Conservation (phyloP, 2,797 vertebrate genomes). For the Hozukius guyotensis region DNA sequence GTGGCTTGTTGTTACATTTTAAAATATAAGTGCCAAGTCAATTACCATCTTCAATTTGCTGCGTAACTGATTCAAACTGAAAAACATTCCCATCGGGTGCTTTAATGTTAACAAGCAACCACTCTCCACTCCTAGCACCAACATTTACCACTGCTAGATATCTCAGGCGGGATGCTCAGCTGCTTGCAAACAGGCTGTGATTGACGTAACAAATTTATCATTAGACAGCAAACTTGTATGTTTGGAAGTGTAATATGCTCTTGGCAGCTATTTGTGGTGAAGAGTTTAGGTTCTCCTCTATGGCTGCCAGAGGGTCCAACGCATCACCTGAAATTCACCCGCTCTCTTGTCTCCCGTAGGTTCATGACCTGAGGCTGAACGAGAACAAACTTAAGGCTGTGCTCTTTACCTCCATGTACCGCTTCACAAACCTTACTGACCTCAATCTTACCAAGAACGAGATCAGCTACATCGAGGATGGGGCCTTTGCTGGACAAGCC, state of each 20-base stretch:
- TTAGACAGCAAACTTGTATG: background rate
- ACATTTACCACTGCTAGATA: background rate
- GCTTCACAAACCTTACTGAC: slow-evolving; percentile 98
- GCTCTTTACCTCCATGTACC: slow-evolving; percentile 93
- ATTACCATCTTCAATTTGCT: background rate
- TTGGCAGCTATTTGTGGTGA: slow-evolving; percentile 1
- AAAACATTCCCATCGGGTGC: background rate
- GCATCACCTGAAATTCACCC: background rate
- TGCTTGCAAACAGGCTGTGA: slow-evolving; percentile 20
- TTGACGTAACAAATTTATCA: background rate
- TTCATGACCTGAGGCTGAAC: slow-evolving; percentile 95
- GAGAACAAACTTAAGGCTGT: slow-evolving; percentile 98
- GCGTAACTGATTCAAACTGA: background rate
- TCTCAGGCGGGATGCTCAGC: background rate
- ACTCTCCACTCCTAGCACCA: background rate
- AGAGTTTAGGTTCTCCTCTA: background rate
- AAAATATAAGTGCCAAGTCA: background rate
- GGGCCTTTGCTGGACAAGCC: slow-evolving; percentile 94
- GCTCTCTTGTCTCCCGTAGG: slow-evolving; percentile 62
- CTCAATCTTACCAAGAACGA: slow-evolving; percentile 99
- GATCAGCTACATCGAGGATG: slow-evolving; percentile 97
- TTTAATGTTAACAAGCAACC: background rate
- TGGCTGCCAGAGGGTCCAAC: background rate
- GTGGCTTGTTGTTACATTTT: background rate
- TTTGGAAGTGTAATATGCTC: background rate